Percentiles rank a stretch among this genome's conserved stretches.
Evolutionary conservation across 2,113 vertebrate species (phyloP).

Genomic region (Sceloporus tristichus): DNA sequence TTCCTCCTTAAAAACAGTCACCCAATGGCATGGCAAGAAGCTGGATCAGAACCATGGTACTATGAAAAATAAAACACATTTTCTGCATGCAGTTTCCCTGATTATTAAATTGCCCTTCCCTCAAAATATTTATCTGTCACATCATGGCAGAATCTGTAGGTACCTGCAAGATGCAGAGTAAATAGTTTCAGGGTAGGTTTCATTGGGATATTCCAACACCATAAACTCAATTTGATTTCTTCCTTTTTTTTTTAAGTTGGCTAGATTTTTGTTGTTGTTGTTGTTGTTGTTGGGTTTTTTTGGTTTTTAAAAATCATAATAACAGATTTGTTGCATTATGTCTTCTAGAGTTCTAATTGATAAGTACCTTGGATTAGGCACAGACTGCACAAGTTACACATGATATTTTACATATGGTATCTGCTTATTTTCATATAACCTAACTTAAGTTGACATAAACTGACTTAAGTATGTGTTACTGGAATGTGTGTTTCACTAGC

Average conservation of each 20-base stretch:
- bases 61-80: not conserved
- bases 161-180: not conserved
- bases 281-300: not conserved
- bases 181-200: not conserved
- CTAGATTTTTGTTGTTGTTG: not conserved
- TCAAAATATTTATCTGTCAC: not conserved
- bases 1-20: not conserved
- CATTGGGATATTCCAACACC: not conserved
- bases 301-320: not conserved
- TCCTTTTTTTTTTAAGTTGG: not conserved
- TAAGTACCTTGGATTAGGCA: not conserved
- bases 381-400: no score
- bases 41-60: not conserved
- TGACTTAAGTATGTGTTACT: not conserved
- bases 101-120: not conserved
- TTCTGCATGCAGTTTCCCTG: not conserved
- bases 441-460: not conserved
- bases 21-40: not conserved
- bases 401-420: not conserved
- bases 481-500: not conserved
- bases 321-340: not conserved
- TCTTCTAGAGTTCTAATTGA: not conserved
- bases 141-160: no score
- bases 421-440: not conserved
- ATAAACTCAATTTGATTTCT: not conserved